phyloP scores from a whole-genome alignment of 2,888 invertebrate species.

The Lasioglossum leucozonium region DNA sequence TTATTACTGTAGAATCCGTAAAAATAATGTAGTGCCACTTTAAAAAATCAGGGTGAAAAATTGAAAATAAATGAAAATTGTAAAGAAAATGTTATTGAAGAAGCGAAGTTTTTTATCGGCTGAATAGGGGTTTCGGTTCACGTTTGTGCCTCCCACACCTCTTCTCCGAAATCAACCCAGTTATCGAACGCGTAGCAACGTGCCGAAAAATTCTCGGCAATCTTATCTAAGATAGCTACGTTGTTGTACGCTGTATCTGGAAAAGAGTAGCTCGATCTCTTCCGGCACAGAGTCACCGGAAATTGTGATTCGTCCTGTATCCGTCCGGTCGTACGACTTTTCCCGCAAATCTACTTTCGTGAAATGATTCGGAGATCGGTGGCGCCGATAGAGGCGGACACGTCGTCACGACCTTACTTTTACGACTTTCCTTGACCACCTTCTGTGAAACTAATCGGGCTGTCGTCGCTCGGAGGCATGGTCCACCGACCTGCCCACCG shows the following conservation, averaged over 20 bases:
- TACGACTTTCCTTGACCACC: conserved; percentile 64
- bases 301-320: conserved; percentile 50
- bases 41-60: too few species aligned
- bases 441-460: conserved; percentile 74
- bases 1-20: too few species aligned
- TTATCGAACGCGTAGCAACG: conserved; percentile 51
- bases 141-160: conserved; percentile 8
- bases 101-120: too few species aligned
- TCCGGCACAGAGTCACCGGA: conserved; percentile 50
- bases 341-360: conserved; percentile 46
- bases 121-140: neutral
- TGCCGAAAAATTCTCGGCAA: conserved; percentile 58
- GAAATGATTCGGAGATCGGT: conserved; percentile 54
- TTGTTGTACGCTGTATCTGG: conserved; percentile 19
- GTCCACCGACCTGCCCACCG: neutral
- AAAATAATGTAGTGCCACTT: too few species aligned
- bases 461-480: conserved; percentile 66
- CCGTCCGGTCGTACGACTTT: conserved; percentile 51
- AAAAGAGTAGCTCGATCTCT: conserved; percentile 46
- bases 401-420: conserved; percentile 57
- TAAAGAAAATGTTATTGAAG: too few species aligned
- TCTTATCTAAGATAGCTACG: conserved; percentile 47
- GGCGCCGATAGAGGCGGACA: conserved; percentile 42
- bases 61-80: too few species aligned
- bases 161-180: conserved; percentile 23